Conservation (phyloP, 2,797 vertebrate genomes). For the Rhincodon typus region DNA sequence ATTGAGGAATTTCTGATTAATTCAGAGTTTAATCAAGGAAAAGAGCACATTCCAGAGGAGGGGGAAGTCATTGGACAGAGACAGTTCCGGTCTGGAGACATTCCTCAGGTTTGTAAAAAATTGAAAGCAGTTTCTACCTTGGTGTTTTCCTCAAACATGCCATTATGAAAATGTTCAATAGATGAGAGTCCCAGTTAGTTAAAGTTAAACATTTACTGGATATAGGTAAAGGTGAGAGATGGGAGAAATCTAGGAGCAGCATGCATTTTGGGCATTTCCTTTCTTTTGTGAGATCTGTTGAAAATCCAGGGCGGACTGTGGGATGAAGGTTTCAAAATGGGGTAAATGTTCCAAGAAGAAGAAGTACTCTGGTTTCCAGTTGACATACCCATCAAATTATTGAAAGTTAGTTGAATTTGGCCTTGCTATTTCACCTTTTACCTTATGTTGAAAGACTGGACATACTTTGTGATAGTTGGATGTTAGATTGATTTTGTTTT, state of each 20-base stretch:
- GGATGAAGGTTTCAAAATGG: neutral
- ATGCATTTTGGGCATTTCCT: neutral
- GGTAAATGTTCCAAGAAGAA: too few species aligned
- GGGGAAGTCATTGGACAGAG: neutral
- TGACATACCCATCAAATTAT: neutral
- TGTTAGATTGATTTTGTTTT: neutral
- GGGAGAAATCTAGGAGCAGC: too few species aligned
- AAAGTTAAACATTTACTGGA: neutral
- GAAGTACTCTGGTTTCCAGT: neutral
- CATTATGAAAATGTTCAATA: neutral
- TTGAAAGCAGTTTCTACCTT: neutral
- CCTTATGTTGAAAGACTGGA: conserved; percentile 1
- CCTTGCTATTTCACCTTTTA: conserved; percentile 20
- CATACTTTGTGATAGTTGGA: conserved; percentile 48
- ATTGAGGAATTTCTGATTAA: conserved; percentile 66
- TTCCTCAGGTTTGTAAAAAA: neutral
- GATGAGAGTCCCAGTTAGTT: neutral
- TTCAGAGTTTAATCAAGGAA: conserved; percentile 14
- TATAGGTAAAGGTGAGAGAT: neutral
- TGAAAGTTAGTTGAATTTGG: neutral
- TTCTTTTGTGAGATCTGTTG: neutral
- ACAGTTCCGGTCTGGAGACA: neutral
- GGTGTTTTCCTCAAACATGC: neutral
- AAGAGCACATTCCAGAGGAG: neutral
- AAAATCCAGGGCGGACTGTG: neutral